Conservation (phyloP, 2,797 vertebrate species). For the Hippopotamyrus pictus region DNA sequence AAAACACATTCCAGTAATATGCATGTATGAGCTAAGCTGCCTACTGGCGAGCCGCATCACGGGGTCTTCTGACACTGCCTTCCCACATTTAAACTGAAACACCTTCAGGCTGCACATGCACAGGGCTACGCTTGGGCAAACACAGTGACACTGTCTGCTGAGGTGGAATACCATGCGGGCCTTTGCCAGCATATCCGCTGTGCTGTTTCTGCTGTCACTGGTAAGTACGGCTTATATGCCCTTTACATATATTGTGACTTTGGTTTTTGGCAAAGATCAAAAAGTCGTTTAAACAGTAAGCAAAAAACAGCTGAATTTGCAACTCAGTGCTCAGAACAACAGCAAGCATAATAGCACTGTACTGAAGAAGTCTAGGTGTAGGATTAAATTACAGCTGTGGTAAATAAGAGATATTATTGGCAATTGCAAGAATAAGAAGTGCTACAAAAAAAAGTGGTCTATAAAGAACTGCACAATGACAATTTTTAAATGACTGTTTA, state of each 20-base stretch:
- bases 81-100: neutral
- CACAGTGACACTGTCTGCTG: neutral
- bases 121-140: neutral
- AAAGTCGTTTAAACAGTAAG: neutral
- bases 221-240: constrained; percentile 37
- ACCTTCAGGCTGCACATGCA: constrained; percentile 27
- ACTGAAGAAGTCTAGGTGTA: neutral
- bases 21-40: neutral
- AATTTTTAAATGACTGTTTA: neutral
- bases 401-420: neutral
- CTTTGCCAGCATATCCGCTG: constrained; percentile 30
- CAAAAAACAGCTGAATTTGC: neutral
- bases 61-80: neutral
- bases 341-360: neutral
- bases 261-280: neutral
- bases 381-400: neutral
- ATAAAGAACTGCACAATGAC: neutral
- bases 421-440: neutral
- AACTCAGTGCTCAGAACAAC: neutral
- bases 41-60: neutral
- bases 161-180: neutral
- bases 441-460: neutral
- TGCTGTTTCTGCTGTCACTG: constrained; percentile 35
- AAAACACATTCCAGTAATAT: neutral
- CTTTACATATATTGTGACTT: neutral